Percentiles rank a stretch among this genome's conserved stretches.
Evolutionary conservation across 1,140 invertebrate species (phyloP).

Genomic region (Macrotrachela quadricornifera): DNA sequence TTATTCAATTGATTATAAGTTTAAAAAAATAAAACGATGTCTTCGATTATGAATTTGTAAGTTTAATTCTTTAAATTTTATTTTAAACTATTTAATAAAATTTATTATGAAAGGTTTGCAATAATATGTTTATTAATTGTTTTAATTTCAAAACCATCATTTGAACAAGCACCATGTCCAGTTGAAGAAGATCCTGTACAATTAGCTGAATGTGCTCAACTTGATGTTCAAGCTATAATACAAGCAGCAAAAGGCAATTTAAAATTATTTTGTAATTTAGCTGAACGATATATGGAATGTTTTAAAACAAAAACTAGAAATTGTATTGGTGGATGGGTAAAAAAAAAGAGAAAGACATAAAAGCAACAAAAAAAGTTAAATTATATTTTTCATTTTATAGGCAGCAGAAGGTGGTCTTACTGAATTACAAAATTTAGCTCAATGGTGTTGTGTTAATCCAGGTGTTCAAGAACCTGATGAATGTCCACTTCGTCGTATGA

Average conservation of each 20-base stretch:
- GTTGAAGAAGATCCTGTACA: conserved; percentile 7
- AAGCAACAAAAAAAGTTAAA: no score
- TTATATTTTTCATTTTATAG: neutral
- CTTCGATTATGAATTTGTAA: no score
- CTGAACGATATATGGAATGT: conserved; percentile 8
- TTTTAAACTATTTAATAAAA: no score
- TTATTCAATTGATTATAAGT: no score
- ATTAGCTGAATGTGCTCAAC: conserved; percentile 5
- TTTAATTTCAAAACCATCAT: neutral
- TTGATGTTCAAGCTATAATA: conserved; percentile 7
- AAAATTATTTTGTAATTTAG: conserved; percentile 4
- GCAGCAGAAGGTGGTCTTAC: conserved; percentile 4
- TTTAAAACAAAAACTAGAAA: conserved; percentile 4
- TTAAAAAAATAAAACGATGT: no score
- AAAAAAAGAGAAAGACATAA: no score
- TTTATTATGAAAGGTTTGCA: no score
- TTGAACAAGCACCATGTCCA: neutral
- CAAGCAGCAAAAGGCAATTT: neutral
- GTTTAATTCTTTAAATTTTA: no score
- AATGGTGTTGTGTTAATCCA: neutral
- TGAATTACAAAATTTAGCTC: conserved; percentile 6
- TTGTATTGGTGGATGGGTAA: conserved; percentile 7
- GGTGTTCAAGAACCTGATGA: conserved; percentile 1
- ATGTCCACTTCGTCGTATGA: conserved; percentile 7
- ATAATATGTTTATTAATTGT: no score